phyloP scores from a whole-genome alignment of 2,797 vertebrate genomes.

The Myotis vivesi region DNA sequence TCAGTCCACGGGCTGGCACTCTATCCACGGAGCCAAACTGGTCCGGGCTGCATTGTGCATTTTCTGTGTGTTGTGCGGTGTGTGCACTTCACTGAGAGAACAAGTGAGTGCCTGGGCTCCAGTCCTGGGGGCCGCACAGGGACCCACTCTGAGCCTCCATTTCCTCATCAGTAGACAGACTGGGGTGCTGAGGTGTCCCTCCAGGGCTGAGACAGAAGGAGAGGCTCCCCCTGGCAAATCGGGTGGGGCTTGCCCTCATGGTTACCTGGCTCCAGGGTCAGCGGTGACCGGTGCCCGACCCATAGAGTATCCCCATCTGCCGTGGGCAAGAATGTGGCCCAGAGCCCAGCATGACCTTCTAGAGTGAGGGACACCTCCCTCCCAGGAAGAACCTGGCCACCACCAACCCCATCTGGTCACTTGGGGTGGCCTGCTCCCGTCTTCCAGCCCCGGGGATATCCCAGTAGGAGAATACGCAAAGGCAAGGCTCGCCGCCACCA shows the following conservation, averaged over 20 bases:
- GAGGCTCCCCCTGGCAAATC: accelerated
- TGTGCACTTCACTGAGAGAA: too few relatives aligned
- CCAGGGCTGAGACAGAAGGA: background rate
- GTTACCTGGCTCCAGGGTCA: background rate
- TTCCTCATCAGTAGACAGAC: background rate
- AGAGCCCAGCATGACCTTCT: background rate
- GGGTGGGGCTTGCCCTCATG: background rate
- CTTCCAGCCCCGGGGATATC: background rate
- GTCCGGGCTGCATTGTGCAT: accelerated
- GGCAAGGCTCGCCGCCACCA: accelerated
- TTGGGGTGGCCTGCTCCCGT: background rate
- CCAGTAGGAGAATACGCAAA: background rate
- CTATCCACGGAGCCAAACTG: too few relatives aligned
- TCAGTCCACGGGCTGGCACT: too few relatives aligned
- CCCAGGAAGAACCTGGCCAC: background rate
- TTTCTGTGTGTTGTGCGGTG: accelerated
- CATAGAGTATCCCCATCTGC: too few relatives aligned
- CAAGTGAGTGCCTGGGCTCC: background rate
- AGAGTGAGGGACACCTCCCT: too few relatives aligned
- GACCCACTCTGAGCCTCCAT: background rate
- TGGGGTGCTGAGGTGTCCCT: background rate
- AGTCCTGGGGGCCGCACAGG: accelerated
- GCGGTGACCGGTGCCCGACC: background rate
- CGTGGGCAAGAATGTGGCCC: accelerated
- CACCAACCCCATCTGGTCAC: background rate